A percentile compares a stretch with the other conserved stretches of the same genome.
Conservation (phyloP, 2,797 vertebrate genomes). For the Myotis findleyi region DNA sequence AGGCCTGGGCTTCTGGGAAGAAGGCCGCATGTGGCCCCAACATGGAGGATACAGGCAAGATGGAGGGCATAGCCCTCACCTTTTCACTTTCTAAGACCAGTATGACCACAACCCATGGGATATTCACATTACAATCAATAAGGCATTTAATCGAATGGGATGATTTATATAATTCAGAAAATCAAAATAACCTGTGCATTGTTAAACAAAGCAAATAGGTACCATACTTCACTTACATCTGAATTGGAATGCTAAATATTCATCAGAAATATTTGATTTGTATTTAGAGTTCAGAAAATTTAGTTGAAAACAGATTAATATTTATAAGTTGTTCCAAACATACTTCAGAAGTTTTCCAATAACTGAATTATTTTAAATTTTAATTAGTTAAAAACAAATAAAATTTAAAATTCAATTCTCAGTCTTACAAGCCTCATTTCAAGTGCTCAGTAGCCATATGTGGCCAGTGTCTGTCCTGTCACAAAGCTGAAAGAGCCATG, state of each 20-base stretch:
- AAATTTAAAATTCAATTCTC: constrained; percentile 10
- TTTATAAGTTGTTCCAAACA: not conserved
- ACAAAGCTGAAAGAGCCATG: not conserved
- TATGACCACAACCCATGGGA: too few species aligned
- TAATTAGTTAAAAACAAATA: not conserved
- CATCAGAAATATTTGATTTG: not conserved
- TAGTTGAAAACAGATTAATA: constrained; percentile 34
- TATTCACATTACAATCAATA: too few species aligned
- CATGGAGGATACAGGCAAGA: too few species aligned
- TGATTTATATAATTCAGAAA: too few species aligned
- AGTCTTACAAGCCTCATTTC: not conserved
- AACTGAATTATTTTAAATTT: constrained; percentile 11
- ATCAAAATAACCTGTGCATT: too few species aligned
- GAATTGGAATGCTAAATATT: constrained; percentile 6
- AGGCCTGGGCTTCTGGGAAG: too few species aligned
- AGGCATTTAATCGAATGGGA: too few species aligned
- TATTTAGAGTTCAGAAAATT: constrained; percentile 28
- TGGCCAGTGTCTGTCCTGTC: not conserved
- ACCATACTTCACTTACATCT: not conserved
- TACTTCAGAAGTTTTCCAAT: constrained; percentile 10
- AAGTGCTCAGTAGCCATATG: not conserved
- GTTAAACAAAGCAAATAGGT: too few species aligned
- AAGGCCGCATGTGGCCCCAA: too few species aligned
- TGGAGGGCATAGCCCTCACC: too few species aligned
- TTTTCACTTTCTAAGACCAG: too few species aligned